Evolutionary conservation across 2,888 invertebrate species (phyloP).

Genomic region (Gerris lacustris): DNA sequence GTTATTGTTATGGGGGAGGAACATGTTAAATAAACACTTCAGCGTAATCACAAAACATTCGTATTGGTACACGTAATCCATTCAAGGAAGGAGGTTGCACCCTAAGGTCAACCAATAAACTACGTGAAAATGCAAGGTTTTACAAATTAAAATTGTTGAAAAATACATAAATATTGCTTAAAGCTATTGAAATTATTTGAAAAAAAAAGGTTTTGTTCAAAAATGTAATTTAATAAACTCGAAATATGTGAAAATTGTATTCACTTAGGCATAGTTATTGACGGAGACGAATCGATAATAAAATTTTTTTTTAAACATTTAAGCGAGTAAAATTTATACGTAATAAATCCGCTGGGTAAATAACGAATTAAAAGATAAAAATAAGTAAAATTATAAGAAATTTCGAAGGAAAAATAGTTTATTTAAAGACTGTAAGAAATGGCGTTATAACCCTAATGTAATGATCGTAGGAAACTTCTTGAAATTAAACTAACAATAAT

Average conservation of each 20-base stretch:
- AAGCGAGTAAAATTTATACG: no score
- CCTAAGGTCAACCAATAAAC: neutral
- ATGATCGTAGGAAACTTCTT: neutral
- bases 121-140: neutral
- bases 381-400: no score
- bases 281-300: no score
- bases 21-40: neutral
- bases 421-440: neutral
- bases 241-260: neutral
- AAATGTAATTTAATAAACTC: neutral
- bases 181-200: neutral
- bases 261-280: neutral
- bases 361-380: no score
- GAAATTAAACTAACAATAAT: neutral
- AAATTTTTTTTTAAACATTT: no score
- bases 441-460: neutral
- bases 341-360: no score
- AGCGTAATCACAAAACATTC: neutral
- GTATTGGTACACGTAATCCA: slow-evolving; percentile 2
- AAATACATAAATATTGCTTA: neutral
- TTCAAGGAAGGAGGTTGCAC: neutral
- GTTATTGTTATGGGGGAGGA: no score
- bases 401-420: no score
- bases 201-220: neutral
- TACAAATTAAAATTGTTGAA: neutral